Percentiles rank a stretch among this genome's conserved stretches.
Conservation (phyloP, 37 sponge, comb jelly and placozoan genomes). For the Lycopodina hypogea region DNA sequence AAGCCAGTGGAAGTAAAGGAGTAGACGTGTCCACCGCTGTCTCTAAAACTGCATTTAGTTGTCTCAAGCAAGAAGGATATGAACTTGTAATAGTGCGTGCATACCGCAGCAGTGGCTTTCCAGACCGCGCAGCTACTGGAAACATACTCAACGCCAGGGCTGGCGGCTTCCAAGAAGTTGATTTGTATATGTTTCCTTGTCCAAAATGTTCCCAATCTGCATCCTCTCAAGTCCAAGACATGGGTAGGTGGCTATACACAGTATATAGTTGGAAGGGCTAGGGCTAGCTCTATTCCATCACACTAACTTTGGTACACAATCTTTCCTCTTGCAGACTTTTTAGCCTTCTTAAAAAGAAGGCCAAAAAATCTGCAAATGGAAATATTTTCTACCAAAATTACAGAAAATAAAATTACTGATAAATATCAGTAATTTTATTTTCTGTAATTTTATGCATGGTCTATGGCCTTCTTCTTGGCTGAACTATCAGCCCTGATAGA, state of each 20-base stretch:
- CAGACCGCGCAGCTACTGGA: constrained; percentile 53
- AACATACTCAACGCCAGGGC: constrained; percentile 73
- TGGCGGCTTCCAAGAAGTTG: constrained; percentile 69
- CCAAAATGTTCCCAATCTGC: constrained; percentile 67
- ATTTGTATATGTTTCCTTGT: constrained; percentile 89
- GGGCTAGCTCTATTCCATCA: no score
- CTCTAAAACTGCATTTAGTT: constrained; percentile 29
- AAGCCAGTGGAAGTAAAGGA: constrained; percentile 39
- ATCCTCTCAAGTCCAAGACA: constrained; percentile 66
- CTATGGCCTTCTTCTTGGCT: no score
- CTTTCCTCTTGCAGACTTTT: no score
- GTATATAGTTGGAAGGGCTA: not conserved
- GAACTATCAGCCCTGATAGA: no score
- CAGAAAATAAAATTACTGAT: no score
- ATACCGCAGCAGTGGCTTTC: constrained; percentile 42
- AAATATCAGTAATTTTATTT: no score
- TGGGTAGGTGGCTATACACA: constrained; percentile 43
- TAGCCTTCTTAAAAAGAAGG: no score
- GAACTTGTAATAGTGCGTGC: constrained; percentile 74
- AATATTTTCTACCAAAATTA: no score
- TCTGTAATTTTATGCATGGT: no score
- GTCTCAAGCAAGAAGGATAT: constrained; percentile 64
- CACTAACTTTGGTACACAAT: no score
- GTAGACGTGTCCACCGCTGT: constrained; percentile 63
- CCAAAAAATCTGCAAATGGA: no score